Base-by-base conservation (phyloP, 2,113 vertebrate species). In the Holacanthus passer region DNA sequence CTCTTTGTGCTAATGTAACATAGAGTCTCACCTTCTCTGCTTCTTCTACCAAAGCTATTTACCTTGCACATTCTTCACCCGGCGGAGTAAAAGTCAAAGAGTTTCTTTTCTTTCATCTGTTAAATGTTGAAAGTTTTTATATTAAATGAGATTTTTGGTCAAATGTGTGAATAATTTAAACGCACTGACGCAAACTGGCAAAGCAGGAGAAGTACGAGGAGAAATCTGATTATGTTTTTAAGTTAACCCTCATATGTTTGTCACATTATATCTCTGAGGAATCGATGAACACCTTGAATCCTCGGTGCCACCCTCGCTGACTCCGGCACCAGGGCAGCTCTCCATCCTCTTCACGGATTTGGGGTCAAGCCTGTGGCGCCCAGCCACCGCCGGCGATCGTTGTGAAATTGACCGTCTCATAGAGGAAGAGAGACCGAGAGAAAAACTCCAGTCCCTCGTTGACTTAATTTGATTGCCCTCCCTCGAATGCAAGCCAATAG, bases 391-490 rank as follows among this genome's bases (percentile, higher is more conserved):
- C 64, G 45, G 64, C 87, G 12, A 93, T 94, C 93, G 77, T 91
- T 94, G 84, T 76, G 67, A 91, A 91, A 94, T 92, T 92, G 92
- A 94, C 89, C 77, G 85, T 72, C 79, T 80, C 86, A 87, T 60
- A 81, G 86, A 87, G 52, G 73, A 82, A 83, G 76, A 92, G 85
- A 87, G 85, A 76, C 75, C 2, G n/a, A 73, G 90, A 91, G 91
- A 93, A 94, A 93, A 93, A 91, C 89, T 92, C 88, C 74, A 85
- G 88, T 90, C 87, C 83, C 89, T 87, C 65, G 87, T 85, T 87
- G 91, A 93, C 92, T 93, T 92, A 90, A 94, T 94, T 93, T 92
- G 90, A 91, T 93, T 93, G 89, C 79, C 86, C 64, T 90, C 87
- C 87, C 87, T 83, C 81, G 91, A 92, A 94, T 77, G 70, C 80